Evolutionary conservation across 2,888 invertebrate species (phyloP).

Genomic region (Atrina japonica): DNA sequence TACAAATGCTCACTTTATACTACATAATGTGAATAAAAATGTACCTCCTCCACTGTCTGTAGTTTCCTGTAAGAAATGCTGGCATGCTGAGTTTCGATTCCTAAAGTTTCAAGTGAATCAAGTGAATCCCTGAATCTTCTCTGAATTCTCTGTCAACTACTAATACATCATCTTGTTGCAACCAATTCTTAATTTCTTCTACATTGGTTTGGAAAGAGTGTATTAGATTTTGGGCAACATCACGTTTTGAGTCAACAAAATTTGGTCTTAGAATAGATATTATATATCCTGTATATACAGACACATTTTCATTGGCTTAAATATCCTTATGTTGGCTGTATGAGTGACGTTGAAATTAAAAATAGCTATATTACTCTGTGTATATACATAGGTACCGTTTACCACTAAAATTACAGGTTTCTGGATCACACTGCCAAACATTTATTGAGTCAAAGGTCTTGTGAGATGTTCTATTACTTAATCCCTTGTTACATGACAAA

Average conservation of each 20-base stretch:
- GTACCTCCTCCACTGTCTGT: slow-evolving; percentile 29
- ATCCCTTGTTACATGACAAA: slow-evolving; percentile 19
- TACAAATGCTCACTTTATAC: no score
- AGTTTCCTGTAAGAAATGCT: slow-evolving; percentile 31
- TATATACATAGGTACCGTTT: slow-evolving; percentile 32
- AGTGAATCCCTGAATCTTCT: slow-evolving; percentile 32
- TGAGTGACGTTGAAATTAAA: slow-evolving; percentile 16
- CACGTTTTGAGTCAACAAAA: slow-evolving; percentile 28
- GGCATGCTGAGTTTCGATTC: slow-evolving; percentile 34
- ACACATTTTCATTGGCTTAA: slow-evolving; percentile 32
- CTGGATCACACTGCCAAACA: slow-evolving; percentile 23
- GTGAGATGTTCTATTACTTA: slow-evolving; percentile 25
- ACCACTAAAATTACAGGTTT: slow-evolving; percentile 22
- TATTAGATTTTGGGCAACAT: slow-evolving; percentile 33
- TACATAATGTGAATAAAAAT: no score
- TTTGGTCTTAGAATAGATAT: slow-evolving; percentile 33
- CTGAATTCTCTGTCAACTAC: slow-evolving; percentile 38
- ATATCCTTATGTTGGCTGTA: slow-evolving; percentile 31
- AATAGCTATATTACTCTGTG: slow-evolving; percentile 20
- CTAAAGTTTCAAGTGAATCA: slow-evolving; percentile 21
- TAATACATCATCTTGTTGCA: slow-evolving; percentile 25
- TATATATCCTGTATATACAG: slow-evolving; percentile 28
- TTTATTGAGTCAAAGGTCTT: slow-evolving; percentile 29
- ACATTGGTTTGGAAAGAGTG: slow-evolving; percentile 22
- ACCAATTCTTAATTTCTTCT: slow-evolving; percentile 23